These are phyloP conservation scores for Serilophus lunatus DNA, from an alignment of 2,113 vertebrate genomes.

Conservation along the genomic window DNA sequence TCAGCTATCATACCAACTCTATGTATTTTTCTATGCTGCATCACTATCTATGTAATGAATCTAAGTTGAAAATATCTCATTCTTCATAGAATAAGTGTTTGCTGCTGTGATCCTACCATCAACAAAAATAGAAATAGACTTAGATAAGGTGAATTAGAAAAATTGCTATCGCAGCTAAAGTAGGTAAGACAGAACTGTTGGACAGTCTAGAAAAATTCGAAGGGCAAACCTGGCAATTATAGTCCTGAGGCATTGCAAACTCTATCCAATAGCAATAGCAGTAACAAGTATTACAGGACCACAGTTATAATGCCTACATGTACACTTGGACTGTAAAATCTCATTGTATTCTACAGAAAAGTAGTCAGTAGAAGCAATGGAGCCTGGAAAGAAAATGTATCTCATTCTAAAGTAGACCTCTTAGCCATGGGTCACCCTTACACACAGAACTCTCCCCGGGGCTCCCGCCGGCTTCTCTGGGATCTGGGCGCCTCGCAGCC, in stretches of 20 bases:
- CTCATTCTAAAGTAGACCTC: background rate
- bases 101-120: background rate
- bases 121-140: background rate
- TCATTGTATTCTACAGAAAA: background rate
- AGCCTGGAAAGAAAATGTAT: background rate
- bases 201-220: background rate
- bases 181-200: background rate
- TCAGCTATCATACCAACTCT: background rate
- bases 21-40: background rate
- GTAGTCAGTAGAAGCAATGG: background rate
- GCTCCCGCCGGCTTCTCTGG: no score
- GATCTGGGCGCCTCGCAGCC: no score
- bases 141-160: background rate
- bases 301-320: background rate
- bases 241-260: background rate
- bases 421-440: background rate
- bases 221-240: background rate
- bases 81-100: background rate
- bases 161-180: background rate
- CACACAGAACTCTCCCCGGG: no score
- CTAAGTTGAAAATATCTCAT: background rate
- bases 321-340: background rate
- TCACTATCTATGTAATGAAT: background rate
- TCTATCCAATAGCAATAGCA: background rate
- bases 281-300: background rate